These are phyloP conservation scores for Leptinotarsa tumamoca DNA, from an alignment of 2,888 invertebrate genomes.

Conservation along the genomic window DNA sequence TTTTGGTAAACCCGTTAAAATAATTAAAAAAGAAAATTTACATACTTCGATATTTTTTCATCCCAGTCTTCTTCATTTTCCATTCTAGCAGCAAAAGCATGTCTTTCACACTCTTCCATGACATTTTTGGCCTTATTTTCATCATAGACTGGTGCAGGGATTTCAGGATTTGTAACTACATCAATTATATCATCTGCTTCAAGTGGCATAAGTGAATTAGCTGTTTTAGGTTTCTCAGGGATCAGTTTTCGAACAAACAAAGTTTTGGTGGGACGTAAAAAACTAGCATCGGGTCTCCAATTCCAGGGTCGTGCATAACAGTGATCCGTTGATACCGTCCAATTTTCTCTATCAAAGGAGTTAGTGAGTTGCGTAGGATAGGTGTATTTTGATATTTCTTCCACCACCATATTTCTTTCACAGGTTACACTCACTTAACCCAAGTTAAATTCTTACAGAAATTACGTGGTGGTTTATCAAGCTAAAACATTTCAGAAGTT, in stretches of 20 bases:
- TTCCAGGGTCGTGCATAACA: slow-evolving; percentile 80
- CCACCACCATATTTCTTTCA: slow-evolving; percentile 43
- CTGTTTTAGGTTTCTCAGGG: slow-evolving; percentile 51
- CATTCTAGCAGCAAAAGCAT: slow-evolving; percentile 73
- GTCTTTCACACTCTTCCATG: slow-evolving; percentile 80
- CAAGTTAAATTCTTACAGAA: slow-evolving; percentile 36
- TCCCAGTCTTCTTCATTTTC: slow-evolving; percentile 77
- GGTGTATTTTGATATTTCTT: slow-evolving; percentile 50
- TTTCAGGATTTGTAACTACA: slow-evolving; percentile 65
- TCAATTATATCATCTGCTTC: slow-evolving; percentile 65
- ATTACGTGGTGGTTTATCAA: background rate
- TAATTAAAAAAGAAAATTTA: background rate
- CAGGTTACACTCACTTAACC: slow-evolving; percentile 26
- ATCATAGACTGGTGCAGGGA: slow-evolving; percentile 71
- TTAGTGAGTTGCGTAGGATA: slow-evolving; percentile 52
- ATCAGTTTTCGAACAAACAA: slow-evolving; percentile 65
- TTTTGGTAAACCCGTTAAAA: too few species aligned
- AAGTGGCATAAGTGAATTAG: slow-evolving; percentile 50
- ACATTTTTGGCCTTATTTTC: slow-evolving; percentile 70
- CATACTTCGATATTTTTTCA: slow-evolving; percentile 74
- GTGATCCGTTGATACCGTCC: slow-evolving; percentile 74
- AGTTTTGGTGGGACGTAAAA: slow-evolving; percentile 71
- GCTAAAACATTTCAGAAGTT: background rate
- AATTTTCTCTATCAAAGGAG: slow-evolving; percentile 53
- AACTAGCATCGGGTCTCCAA: slow-evolving; percentile 74